Conservation (phyloP, 2,888 invertebrate species). For the Osmoderma eremita region DNA sequence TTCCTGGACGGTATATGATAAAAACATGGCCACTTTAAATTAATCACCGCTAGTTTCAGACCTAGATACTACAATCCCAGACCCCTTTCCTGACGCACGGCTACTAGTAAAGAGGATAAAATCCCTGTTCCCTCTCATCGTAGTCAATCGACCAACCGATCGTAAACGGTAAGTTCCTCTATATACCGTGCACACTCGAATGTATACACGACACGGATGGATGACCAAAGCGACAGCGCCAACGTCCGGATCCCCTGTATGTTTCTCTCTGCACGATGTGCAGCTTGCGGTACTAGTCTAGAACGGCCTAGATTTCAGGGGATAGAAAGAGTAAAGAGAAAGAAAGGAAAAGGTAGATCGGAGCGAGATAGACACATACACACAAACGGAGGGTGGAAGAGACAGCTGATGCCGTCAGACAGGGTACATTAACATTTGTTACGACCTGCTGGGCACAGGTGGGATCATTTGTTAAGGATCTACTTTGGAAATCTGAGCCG, state of each 20-base stretch:
- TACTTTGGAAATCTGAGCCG: conserved; percentile 51
- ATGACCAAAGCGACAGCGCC: conserved; percentile 39
- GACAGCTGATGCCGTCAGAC: conserved; percentile 52
- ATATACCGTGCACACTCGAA: conserved; percentile 15
- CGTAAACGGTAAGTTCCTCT: conserved; percentile 35
- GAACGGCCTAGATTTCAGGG: conserved; percentile 1
- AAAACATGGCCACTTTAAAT: conserved; percentile 27
- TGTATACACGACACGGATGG: conserved; percentile 37
- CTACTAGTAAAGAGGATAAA: conserved; percentile 20
- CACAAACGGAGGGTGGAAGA: conserved; percentile 42
- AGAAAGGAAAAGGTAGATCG: conserved; percentile 23
- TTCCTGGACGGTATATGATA: conserved; percentile 3
- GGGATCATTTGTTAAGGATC: conserved; percentile 56
- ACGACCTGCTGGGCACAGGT: conserved; percentile 60
- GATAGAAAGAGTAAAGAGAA: neutral
- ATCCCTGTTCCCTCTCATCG: conserved; percentile 3
- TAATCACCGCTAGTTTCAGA: conserved; percentile 22
- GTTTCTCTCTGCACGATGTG: neutral
- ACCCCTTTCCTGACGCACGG: conserved; percentile 3
- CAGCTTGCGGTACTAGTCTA: too few relatives aligned
- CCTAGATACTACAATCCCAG: conserved; percentile 6
- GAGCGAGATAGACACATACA: neutral
- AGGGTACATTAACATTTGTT: conserved; percentile 56
- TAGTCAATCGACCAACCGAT: conserved; percentile 33
- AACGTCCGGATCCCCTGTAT: conserved; percentile 1